These are phyloP conservation scores for Toxonevra muliebris DNA, from an alignment of 2,888 invertebrate genomes.

Conservation along the genomic window DNA sequence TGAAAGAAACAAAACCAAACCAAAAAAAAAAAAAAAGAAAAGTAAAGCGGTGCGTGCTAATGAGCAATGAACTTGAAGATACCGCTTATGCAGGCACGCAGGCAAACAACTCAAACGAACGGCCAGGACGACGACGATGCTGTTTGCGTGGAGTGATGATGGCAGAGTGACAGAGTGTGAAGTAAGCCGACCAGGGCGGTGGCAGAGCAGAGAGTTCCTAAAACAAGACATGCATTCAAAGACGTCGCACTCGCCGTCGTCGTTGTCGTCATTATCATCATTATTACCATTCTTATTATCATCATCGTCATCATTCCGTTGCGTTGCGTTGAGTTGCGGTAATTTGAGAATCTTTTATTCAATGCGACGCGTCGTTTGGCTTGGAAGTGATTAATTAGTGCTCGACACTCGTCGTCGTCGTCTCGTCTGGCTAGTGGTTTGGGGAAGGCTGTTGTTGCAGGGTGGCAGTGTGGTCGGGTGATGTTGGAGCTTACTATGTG, in stretches of 20 bases:
- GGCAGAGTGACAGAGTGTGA: background rate
- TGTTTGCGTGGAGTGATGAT: background rate
- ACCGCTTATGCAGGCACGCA: slow-evolving; percentile 10
- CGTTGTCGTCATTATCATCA: too few species aligned
- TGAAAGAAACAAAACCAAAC: background rate
- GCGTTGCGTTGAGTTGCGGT: slow-evolving; percentile 16
- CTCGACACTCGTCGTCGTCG: background rate
- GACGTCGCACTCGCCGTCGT: background rate
- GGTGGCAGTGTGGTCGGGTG: too few species aligned
- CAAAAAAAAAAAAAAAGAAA: background rate
- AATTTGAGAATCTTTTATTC: slow-evolving; percentile 36
- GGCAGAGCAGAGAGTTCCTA: background rate
- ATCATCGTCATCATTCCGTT: background rate
- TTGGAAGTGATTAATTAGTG: slow-evolving; percentile 39
- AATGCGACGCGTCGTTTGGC: slow-evolving; percentile 18
- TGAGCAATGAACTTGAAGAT: slow-evolving; percentile 36
- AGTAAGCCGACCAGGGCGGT: background rate
- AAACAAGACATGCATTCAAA: background rate
- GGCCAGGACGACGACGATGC: background rate
- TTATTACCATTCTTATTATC: too few species aligned
- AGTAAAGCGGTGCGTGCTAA: slow-evolving; percentile 38
- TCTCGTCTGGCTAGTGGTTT: too few species aligned
- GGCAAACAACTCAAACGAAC: background rate
- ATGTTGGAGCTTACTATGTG: background rate
- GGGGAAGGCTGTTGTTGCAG: too few species aligned